Evolutionary conservation across 2,113 vertebrate genomes (phyloP).

Genomic region (Poecile atricapillus): DNA sequence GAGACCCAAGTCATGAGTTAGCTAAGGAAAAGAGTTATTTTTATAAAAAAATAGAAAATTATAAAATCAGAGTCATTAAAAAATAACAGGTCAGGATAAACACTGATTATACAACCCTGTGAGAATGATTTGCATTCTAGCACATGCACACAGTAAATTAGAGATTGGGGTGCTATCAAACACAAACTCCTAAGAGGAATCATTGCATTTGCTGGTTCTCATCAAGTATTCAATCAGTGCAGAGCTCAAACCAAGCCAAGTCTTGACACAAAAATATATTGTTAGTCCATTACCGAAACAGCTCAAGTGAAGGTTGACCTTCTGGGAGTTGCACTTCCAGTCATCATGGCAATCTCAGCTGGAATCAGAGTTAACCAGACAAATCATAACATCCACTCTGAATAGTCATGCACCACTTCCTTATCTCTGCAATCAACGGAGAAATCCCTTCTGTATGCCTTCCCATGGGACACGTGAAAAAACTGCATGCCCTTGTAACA

Average conservation of each 20-base stretch:
- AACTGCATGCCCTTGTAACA: slow-evolving; percentile 24
- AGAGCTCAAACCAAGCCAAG: not conserved
- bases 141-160: not conserved
- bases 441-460: not conserved
- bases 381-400: slow-evolving; percentile 48
- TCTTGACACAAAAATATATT: slow-evolving; percentile 8
- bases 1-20: not conserved
- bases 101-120: not conserved
- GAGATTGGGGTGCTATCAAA: not conserved
- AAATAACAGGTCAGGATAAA: slow-evolving; percentile 3
- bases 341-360: slow-evolving; percentile 17
- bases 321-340: not conserved
- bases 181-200: slow-evolving; percentile 37
- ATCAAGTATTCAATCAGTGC: slow-evolving; percentile 34
- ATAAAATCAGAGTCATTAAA: not conserved
- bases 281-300: not conserved
- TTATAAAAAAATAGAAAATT: not conserved
- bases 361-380: slow-evolving; percentile 20
- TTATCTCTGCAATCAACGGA: slow-evolving; percentile 26
- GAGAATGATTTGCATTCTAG: slow-evolving; percentile 8
- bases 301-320: not conserved
- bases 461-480: not conserved
- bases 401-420: slow-evolving; percentile 46
- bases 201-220: not conserved
- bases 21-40: not conserved